These are phyloP conservation scores for Rhadina sibilatrix DNA, from an alignment of 2,113 vertebrate genomes.

Conservation along the genomic window DNA sequence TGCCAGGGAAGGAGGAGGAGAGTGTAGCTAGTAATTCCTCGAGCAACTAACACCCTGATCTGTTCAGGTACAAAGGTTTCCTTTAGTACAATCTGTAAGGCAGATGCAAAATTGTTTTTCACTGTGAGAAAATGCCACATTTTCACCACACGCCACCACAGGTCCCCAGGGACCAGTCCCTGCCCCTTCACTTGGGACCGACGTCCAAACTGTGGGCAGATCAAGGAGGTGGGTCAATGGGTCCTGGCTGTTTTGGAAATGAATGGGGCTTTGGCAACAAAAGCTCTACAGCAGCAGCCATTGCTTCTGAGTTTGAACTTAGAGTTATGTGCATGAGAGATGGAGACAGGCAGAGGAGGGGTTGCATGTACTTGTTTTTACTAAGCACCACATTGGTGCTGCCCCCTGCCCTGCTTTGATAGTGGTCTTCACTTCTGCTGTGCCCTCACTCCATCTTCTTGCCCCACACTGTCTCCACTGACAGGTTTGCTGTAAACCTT, in stretches of 20 bases:
- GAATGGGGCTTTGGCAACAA: background rate
- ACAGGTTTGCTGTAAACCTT: background rate
- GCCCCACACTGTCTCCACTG: background rate
- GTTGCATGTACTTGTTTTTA: background rate
- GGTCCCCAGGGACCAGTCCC: background rate
- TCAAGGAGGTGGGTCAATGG: background rate
- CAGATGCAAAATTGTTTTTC: background rate
- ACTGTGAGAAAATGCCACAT: too few species aligned
- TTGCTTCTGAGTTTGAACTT: background rate
- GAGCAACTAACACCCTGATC: background rate
- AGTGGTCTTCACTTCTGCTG: rapidly evolving
- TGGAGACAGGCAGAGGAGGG: background rate
- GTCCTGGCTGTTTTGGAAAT: background rate
- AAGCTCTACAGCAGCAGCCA: background rate
- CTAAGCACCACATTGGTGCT: rapidly evolving
- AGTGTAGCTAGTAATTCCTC: background rate
- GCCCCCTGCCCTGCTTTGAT: background rate
- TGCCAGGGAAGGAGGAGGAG: background rate
- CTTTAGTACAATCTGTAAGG: background rate
- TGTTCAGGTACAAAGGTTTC: background rate
- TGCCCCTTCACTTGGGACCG: background rate
- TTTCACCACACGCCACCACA: background rate
- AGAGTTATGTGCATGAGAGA: rapidly evolving
- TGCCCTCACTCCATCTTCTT: background rate
- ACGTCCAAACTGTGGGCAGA: rapidly evolving